Evolutionary conservation across 2,888 invertebrate species (phyloP), one percentile per base, ranked within the genome.

Genomic region (Steromphala cineraria): DNA sequence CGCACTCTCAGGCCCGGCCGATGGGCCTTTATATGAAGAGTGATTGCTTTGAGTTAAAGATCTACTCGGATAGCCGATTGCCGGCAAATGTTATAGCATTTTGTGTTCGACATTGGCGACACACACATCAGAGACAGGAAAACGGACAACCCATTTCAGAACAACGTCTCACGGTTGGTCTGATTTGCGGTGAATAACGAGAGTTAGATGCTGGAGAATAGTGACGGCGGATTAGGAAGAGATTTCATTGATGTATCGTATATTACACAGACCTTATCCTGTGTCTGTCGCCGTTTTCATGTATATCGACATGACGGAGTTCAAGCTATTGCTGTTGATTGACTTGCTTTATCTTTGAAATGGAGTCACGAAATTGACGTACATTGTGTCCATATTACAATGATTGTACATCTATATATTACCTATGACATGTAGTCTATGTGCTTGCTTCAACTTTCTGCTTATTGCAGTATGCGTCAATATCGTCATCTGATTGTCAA

Each of bases 1-100:
- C 28, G 67, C 75, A 53, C 80, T 80, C 80, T 75, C 62, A 53
- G 80, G 80, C 80, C 80, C 80, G 80, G 80, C 80, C 80, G 75
- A 21, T 52, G 80, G 80, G 80, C 80, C 80, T 55, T 56, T 80
- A 28, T 75, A 79, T 36, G 53, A 74, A 56, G 75, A 80, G 80
- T 62, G 80, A 74, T 71, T 79, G 79, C 79, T 79, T 79, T 79
- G 15, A 75, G 53, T 71, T 85, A 81, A 74, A 90, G 82, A 31
- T 86, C 78, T 71, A 36, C 71, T 19, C 19, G 71, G 71, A 36
- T 13, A 36, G n/a, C 71, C 31, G 36, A 15, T 24, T 71, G 40
- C 71, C 40, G 71, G 71, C 71, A 36, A 28, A 19, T 36, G 19
- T 71, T 71, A 71, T 31, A 71, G 40, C 71, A 40, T 36, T 71